These are phyloP conservation scores for Anas platyrhynchos DNA, from an alignment of 2,113 vertebrate species.

Conservation along the genomic window DNA sequence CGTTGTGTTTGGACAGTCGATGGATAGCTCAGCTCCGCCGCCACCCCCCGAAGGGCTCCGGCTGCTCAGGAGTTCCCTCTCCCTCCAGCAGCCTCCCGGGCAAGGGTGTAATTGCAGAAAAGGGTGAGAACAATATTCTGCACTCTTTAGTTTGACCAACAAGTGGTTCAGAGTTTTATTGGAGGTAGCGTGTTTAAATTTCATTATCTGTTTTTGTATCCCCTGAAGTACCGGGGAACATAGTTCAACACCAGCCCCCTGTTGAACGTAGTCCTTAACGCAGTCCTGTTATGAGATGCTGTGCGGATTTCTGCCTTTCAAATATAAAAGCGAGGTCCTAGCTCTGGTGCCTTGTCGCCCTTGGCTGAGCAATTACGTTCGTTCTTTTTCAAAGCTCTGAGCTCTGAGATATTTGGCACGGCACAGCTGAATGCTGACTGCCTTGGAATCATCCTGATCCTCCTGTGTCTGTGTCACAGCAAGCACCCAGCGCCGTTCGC, in stretches of 20 bases:
- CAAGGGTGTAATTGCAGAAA: background rate
- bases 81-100: background rate
- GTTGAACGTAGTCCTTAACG: background rate
- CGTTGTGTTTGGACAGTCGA: slow-evolving; percentile 35
- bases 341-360: background rate
- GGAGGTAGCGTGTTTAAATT: background rate
- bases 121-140: background rate
- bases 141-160: background rate
- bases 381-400: background rate
- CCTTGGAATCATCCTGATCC: background rate
- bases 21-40: slow-evolving; percentile 10
- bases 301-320: background rate
- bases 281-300: background rate
- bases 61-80: background rate
- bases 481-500: background rate
- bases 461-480: background rate
- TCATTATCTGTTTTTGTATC: background rate
- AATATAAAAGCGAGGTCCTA: background rate
- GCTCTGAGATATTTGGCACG: background rate
- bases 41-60: background rate
- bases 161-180: background rate
- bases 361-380: background rate
- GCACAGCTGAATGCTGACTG: background rate
- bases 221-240: background rate
- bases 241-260: background rate